Conservation (phyloP, 2,888 invertebrate species). For the Thysanoteuthis rhombus region DNA sequence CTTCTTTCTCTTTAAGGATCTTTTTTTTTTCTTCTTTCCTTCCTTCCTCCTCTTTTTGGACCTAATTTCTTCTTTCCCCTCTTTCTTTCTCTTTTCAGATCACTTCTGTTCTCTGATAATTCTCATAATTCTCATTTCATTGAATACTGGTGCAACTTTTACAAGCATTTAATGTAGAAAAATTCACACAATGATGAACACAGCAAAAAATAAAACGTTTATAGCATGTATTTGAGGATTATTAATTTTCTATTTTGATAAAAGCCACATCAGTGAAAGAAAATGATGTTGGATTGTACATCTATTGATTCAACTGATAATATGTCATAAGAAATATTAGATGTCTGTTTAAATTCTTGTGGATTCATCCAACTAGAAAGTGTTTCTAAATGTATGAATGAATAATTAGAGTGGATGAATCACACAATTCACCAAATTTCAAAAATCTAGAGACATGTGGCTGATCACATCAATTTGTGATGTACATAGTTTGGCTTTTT, state of each 20-base stretch:
- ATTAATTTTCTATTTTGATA: constrained; percentile 24
- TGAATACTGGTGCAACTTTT: background rate
- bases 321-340: constrained; percentile 28
- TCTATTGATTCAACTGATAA: constrained; percentile 27
- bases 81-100: background rate
- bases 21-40: background rate
- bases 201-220: background rate
- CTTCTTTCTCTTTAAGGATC: too few species aligned
- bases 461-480: constrained; percentile 27
- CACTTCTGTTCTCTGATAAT: background rate
- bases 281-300: constrained; percentile 17
- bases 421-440: background rate
- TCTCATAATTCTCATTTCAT: background rate
- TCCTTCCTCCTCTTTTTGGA: background rate
- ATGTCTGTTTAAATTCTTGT: constrained; percentile 27
- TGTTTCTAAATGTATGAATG: constrained; percentile 12
- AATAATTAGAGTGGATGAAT: background rate
- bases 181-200: background rate
- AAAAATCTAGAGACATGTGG: background rate
- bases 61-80: background rate
- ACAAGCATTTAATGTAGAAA: background rate
- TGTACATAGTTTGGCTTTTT: background rate
- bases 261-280: background rate
- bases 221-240: background rate
- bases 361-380: constrained; percentile 28